These are phyloP conservation scores for Drosophila neocordata DNA, from an alignment of 1,140 invertebrate species.

Conservation along the genomic window DNA sequence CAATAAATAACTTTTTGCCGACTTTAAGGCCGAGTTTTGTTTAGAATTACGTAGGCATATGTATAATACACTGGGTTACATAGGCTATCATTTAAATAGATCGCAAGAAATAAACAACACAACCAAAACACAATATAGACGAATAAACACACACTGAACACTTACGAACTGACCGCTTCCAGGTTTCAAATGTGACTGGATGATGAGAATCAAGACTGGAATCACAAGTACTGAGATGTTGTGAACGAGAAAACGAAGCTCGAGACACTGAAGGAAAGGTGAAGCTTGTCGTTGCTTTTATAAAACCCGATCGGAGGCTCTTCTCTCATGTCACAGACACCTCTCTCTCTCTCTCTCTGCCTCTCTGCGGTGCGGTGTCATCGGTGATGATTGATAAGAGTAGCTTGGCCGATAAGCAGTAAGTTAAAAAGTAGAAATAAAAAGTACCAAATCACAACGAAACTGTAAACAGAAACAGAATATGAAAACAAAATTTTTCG, in stretches of 20 bases:
- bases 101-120: constrained; percentile 4
- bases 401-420: constrained; percentile 23
- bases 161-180: constrained; percentile 48
- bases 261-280: constrained; percentile 64
- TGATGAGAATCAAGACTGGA: neutral
- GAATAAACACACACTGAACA: constrained; percentile 24
- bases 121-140: neutral
- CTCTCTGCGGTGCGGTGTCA: constrained; percentile 14
- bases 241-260: constrained; percentile 38
- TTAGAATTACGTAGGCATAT: neutral
- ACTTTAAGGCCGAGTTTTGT: neutral
- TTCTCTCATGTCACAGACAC: constrained; percentile 8
- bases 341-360: constrained; percentile 11
- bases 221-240: constrained; percentile 22
- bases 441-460: constrained; percentile 25
- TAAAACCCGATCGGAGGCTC: constrained; percentile 43
- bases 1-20: neutral
- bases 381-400: constrained; percentile 8
- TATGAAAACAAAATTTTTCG: constrained; percentile 40
- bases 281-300: constrained; percentile 57
- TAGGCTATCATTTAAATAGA: constrained; percentile 21
- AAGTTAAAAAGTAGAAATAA: neutral
- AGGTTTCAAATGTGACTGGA: constrained; percentile 21
- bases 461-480: constrained; percentile 46
- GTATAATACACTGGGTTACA: constrained; percentile 1